Conservation (phyloP, 2,113 vertebrate genomes). For the Willisornis vidua region DNA sequence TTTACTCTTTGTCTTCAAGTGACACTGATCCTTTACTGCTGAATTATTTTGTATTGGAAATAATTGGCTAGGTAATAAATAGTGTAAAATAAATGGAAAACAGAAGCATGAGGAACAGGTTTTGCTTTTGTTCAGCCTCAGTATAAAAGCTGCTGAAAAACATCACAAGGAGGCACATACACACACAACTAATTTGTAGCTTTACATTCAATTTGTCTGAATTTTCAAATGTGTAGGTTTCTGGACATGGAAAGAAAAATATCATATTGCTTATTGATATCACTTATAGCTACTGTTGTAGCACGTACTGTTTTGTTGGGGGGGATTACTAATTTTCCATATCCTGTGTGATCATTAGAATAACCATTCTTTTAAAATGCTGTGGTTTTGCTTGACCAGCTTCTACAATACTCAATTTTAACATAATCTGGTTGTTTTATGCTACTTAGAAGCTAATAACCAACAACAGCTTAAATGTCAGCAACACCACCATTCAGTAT, state of each 20-base stretch:
- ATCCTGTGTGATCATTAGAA: background rate
- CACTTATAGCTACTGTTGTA: background rate
- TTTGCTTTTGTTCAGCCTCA: background rate
- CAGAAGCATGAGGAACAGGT: background rate
- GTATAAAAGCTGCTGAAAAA: background rate
- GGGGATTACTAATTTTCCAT: background rate
- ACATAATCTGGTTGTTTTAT: rapidly evolving
- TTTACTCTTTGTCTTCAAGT: background rate
- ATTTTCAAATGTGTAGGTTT: background rate
- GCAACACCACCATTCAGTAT: background rate
- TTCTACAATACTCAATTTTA: background rate
- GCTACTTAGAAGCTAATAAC: background rate
- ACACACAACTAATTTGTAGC: background rate
- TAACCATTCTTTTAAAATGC: background rate
- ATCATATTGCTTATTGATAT: background rate
- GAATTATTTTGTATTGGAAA: background rate
- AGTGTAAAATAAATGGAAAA: conserved; percentile 1
- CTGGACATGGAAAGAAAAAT: background rate
- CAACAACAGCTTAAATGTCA: background rate
- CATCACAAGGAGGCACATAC: background rate
- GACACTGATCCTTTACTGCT: background rate
- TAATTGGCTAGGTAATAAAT: background rate
- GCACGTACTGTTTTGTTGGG: background rate
- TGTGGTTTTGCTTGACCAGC: background rate
- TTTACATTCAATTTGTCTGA: background rate